Percentiles rank a stretch among this genome's conserved stretches.
Evolutionary conservation across 92 coral and sea anemone species (phyloP).

Genomic region (Isaurus tuberculatus): DNA sequence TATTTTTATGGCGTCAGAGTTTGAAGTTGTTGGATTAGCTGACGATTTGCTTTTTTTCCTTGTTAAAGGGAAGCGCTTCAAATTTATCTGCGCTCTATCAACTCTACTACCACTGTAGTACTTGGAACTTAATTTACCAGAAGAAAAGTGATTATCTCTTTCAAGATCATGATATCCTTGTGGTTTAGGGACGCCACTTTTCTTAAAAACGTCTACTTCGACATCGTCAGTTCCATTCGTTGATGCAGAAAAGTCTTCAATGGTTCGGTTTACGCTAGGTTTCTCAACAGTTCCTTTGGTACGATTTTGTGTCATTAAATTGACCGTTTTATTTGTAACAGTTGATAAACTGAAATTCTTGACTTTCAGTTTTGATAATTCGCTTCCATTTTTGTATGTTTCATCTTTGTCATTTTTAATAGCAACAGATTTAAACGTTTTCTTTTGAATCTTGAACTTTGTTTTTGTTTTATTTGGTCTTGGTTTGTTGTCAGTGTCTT

Average conservation of each 20-base stretch:
- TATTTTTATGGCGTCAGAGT: background rate
- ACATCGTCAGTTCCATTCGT: slow-evolving; percentile 3
- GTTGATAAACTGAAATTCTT: background rate
- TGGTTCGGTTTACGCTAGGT: background rate
- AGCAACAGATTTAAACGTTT: background rate
- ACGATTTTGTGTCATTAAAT: background rate
- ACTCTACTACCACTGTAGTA: background rate
- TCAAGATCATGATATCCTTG: background rate
- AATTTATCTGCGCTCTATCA: background rate
- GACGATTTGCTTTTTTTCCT: background rate
- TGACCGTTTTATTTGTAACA: background rate
- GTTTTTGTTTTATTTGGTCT: background rate
- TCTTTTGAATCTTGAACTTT: background rate
- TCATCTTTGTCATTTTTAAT: background rate
- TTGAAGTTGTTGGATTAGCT: background rate
- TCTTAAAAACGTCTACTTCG: slow-evolving; percentile 28
- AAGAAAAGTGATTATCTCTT: background rate
- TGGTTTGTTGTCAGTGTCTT: background rate
- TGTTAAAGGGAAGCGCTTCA: background rate
- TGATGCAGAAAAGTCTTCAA: background rate
- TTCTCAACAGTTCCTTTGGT: background rate
- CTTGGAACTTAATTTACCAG: background rate
- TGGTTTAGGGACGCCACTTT: slow-evolving; percentile 22
- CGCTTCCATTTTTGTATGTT: background rate
- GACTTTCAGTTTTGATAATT: background rate